Evolutionary conservation across 1,140 invertebrate genomes (phyloP), one percentile per base, ranked within the genome.

Genomic region (Drosophila kohkoa): DNA sequence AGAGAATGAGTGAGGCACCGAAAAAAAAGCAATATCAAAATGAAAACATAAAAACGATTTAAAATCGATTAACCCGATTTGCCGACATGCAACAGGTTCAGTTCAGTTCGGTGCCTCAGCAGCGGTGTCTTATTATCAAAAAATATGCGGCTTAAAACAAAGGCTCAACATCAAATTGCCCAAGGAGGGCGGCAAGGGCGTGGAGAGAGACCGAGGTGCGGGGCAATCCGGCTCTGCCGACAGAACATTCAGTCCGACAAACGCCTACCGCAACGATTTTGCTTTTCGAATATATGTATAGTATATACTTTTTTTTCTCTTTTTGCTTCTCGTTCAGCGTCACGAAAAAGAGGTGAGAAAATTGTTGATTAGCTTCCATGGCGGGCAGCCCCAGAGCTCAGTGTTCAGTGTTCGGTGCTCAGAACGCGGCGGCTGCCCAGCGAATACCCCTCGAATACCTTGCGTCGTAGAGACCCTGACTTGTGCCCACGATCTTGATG

Each of bases 321-420:
- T 46, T 16, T 35, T 59, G 11, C 38, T 32, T 46, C 7, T 16
- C 46, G 57, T 71, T 79, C 70, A 82, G 68, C 79, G 20, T 77
- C 73, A 78, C 80, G 78, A 88, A 88, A 92, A 92, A 92, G 90
- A 92, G 90, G 90, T 92, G 90, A 92, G 90, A 92, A 92, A 92
- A 92, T 92, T 92, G 86, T 92, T 92, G 90, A 92, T 92, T 92
- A 92, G 90, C 90, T 92, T 92, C 83, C 81, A 91, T 77, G 90
- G 90, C 82, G 90, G 90, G 72, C 79, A 73, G 75, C 52, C 46
- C 59, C 52, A 68, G 20, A 30, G 16, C 30, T 32, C 20, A 16
- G 38, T 15, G 49, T 4, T 7, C 5, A 20, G 20, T 20, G 20
- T 20, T 32, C 20, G n/a, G 38, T 15, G 49, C 4, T 7, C 5